Conservation (phyloP, 1,140 invertebrate genomes). For the Rhopalosiphum maidis region DNA sequence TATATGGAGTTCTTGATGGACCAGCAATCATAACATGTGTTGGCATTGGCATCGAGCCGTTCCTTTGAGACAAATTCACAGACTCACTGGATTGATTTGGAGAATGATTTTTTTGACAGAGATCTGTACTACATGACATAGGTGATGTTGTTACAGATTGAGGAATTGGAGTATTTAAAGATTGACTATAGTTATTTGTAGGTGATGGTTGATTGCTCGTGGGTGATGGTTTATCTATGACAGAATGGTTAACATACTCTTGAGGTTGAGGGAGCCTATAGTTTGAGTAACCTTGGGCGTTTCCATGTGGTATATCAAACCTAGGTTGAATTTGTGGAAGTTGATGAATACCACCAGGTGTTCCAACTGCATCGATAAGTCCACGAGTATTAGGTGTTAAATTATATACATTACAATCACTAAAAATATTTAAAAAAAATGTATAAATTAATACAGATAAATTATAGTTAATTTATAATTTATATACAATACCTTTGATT, state of each 20-base stretch:
- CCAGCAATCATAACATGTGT: constrained; percentile 57
- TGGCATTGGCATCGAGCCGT: constrained; percentile 56
- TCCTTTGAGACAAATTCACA: constrained; percentile 43
- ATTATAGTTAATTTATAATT: neutral
- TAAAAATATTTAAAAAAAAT: neutral
- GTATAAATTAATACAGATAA: neutral
- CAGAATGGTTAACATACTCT: constrained; percentile 43
- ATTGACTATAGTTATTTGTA: constrained; percentile 52
- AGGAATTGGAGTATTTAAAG: constrained; percentile 45
- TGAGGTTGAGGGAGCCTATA: constrained; percentile 32
- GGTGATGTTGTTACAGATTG: constrained; percentile 39
- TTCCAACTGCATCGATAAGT: constrained; percentile 47
- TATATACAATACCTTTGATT: constrained; percentile 57
- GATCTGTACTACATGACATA: constrained; percentile 42
- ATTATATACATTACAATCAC: constrained; percentile 50
- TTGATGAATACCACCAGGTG: constrained; percentile 54
- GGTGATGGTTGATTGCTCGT: constrained; percentile 38
- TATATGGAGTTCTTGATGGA: constrained; percentile 59
- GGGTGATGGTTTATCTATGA: constrained; percentile 26
- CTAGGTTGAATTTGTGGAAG: constrained; percentile 52
- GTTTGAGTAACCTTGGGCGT: constrained; percentile 36
- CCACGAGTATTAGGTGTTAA: constrained; percentile 52
- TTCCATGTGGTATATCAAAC: constrained; percentile 45
- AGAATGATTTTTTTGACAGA: constrained; percentile 48
- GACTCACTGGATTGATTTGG: constrained; percentile 45